These are phyloP conservation scores for Melanotaenia boesemani DNA, from an alignment of 2,797 vertebrate genomes.

Conservation along the genomic window DNA sequence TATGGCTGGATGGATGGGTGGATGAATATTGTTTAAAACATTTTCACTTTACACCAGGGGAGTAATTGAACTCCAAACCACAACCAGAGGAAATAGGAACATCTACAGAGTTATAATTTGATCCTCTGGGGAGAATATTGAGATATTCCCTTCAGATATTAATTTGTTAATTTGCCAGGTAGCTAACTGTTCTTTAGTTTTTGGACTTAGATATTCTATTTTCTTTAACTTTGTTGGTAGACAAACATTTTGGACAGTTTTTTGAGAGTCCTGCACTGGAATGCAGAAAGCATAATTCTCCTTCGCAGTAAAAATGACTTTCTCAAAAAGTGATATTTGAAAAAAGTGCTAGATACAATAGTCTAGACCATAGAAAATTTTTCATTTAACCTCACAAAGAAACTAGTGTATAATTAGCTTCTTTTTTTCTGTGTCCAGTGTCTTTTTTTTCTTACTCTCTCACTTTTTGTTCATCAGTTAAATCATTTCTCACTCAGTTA, in stretches of 20 bases:
- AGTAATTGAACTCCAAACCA: too few species aligned
- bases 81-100: too few species aligned
- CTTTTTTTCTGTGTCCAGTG: not conserved
- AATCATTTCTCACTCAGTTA: constrained; percentile 32
- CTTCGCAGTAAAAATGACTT: not conserved
- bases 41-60: too few species aligned
- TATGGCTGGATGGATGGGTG: too few species aligned
- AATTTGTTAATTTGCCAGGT: too few species aligned
- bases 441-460: constrained; percentile 11
- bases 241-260: not conserved
- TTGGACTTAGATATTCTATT: too few species aligned
- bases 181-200: too few species aligned
- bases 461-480: constrained; percentile 12
- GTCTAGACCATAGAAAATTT: not conserved
- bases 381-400: not conserved
- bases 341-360: not conserved
- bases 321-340: not conserved
- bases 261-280: not conserved
- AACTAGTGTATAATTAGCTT: not conserved
- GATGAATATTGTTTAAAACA: too few species aligned
- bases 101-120: not conserved
- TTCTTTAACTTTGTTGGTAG: not conserved
- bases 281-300: not conserved
- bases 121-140: not conserved
- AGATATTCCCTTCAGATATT: too few species aligned